Percentiles rank a stretch among this genome's conserved stretches.
Conservation (phyloP, 2,113 vertebrate genomes). For the Proteles cristata region DNA sequence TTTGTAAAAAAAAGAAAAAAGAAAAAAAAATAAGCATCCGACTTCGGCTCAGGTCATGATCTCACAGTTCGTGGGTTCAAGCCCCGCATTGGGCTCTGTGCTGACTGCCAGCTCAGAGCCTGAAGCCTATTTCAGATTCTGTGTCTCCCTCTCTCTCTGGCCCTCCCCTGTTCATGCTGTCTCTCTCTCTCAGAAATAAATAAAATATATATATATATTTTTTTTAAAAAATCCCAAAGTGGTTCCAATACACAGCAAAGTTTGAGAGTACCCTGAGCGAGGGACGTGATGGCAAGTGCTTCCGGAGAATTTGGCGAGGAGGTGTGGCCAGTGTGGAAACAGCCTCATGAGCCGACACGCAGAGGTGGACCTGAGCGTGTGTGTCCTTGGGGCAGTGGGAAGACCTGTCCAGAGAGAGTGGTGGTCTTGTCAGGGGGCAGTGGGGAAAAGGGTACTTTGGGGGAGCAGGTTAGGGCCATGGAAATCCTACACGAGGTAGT, state of each 20-base stretch:
- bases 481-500: neutral
- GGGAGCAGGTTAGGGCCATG: neutral
- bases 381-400: fast-evolving
- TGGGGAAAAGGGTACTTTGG: neutral
- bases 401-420: neutral
- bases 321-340: fast-evolving
- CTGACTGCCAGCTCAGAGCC: too few relatives aligned
- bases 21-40: too few relatives aligned
- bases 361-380: fast-evolving
- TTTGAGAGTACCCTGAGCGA: neutral
- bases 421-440: neutral
- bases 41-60: too few relatives aligned
- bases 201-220: too few relatives aligned
- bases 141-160: too few relatives aligned
- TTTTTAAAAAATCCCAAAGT: neutral
- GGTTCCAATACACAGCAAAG: neutral
- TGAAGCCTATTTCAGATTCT: too few relatives aligned
- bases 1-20: too few relatives aligned
- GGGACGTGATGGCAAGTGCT: neutral
- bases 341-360: neutral
- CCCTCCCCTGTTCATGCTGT: too few relatives aligned
- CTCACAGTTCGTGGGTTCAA: too few relatives aligned
- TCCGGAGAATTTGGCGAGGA: neutral
- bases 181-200: too few relatives aligned
- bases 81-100: too few relatives aligned